Conservation (phyloP, 1,140 invertebrate species). For the Lasaia peninsularis region DNA sequence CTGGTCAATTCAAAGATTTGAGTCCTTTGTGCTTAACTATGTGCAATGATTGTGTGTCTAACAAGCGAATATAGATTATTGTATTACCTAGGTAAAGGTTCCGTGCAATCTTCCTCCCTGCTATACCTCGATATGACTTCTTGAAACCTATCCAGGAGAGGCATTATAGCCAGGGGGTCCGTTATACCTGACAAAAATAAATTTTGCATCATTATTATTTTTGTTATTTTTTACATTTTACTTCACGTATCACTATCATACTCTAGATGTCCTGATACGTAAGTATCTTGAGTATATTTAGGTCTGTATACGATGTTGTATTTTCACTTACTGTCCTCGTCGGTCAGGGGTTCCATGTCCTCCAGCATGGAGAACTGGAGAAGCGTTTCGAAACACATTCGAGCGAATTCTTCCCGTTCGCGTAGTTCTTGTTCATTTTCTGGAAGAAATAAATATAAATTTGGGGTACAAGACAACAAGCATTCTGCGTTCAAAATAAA, state of each 20-base stretch:
- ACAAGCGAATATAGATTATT: too few relatives aligned
- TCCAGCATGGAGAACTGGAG: constrained; percentile 93
- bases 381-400: constrained; percentile 96
- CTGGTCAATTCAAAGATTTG: too few relatives aligned
- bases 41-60: too few relatives aligned
- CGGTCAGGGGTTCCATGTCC: constrained; percentile 72
- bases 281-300: too few relatives aligned
- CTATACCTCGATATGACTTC: constrained; percentile 92
- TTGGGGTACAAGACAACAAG: too few relatives aligned
- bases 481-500: too few relatives aligned
- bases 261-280: too few relatives aligned
- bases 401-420: constrained; percentile 95
- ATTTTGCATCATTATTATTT: background rate
- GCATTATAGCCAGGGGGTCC: constrained; percentile 90
- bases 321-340: constrained; percentile 44
- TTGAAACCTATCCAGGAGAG: constrained; percentile 93
- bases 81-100: constrained; percentile 90
- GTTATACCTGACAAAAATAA: constrained; percentile 56
- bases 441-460: constrained; percentile 44
- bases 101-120: constrained; percentile 91
- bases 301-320: too few relatives aligned
- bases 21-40: too few relatives aligned
- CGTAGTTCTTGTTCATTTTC: constrained; percentile 91
- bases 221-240: background rate
- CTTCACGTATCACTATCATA: too few relatives aligned